Evolutionary conservation across 2,888 invertebrate species (phyloP).

Genomic region (Scaptomyza tumidula): DNA sequence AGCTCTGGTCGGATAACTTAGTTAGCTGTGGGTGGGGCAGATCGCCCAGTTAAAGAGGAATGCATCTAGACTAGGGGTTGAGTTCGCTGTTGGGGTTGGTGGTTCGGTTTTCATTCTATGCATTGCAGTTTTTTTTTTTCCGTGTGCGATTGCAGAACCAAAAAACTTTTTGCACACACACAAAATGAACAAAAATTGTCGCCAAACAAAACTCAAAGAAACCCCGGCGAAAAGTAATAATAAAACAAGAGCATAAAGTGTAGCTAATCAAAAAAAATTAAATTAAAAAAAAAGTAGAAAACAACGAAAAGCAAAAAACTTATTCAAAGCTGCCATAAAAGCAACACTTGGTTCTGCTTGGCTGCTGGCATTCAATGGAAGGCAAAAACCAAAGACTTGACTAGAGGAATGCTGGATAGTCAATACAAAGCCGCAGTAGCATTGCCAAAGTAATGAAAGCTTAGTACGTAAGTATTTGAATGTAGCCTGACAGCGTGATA

Average conservation of each 20-base stretch:
- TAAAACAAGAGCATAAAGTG: conserved; percentile 41
- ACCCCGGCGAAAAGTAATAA: conserved; percentile 26
- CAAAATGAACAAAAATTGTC: conserved; percentile 41
- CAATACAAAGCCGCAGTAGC: conserved; percentile 1
- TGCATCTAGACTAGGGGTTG: neutral
- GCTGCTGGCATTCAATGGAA: neutral
- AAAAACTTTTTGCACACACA: conserved; percentile 38
- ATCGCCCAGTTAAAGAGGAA: neutral
- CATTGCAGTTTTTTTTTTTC: conserved; percentile 16
- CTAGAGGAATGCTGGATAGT: conserved; percentile 10
- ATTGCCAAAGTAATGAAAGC: conserved; percentile 12
- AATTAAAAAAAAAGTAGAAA: conserved; percentile 33
- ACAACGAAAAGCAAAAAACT: conserved; percentile 22
- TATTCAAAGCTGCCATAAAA: conserved; percentile 52
- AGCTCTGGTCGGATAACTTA: conserved; percentile 18
- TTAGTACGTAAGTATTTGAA: too few species aligned
- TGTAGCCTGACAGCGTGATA: too few species aligned
- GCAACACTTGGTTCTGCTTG: conserved; percentile 51
- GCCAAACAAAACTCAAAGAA: conserved; percentile 37
- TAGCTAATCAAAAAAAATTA: conserved; percentile 63
- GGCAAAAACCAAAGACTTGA: neutral
- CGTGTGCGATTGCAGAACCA: conserved; percentile 14
- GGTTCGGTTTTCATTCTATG: neutral
- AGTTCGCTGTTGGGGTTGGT: neutral
- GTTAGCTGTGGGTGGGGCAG: neutral